A percentile compares a stretch with the other conserved stretches of the same genome.
Evolutionary conservation across 2,797 vertebrate species (phyloP).

Genomic region (Pyrrhura leucotis): DNA sequence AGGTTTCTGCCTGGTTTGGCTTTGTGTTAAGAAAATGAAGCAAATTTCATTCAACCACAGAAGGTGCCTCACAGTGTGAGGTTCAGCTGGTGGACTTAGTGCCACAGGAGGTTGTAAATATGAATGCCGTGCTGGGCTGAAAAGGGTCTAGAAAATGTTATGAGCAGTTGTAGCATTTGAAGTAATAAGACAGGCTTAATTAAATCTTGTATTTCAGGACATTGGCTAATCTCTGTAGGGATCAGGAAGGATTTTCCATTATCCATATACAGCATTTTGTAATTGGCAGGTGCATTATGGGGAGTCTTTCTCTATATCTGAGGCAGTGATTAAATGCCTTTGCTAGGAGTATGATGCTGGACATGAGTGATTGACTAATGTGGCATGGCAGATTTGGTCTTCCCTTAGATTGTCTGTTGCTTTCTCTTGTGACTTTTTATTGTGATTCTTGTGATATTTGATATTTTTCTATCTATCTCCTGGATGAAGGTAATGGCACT

Average conservation of each 20-base stretch:
- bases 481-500: neutral
- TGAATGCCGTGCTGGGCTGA: neutral
- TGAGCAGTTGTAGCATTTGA: constrained; percentile 55
- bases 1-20: neutral
- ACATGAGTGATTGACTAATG: neutral
- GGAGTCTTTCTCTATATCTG: neutral
- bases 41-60: neutral
- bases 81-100: neutral
- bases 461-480: neutral
- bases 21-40: neutral
- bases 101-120: neutral
- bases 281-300: constrained; percentile 48
- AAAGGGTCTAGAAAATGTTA: constrained; percentile 35
- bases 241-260: constrained; percentile 56
- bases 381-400: neutral
- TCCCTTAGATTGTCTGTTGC: neutral
- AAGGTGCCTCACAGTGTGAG: neutral
- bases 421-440: neutral
- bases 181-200: constrained; percentile 62
- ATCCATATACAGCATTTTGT: constrained; percentile 21
- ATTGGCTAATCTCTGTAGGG: constrained; percentile 31
- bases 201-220: constrained; percentile 49
- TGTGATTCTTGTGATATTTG: neutral
- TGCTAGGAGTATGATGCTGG: neutral
- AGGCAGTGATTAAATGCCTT: neutral